Evolutionary conservation across 2,113 vertebrate species (phyloP), one percentile per base, ranked within the genome.

Genomic region (Micronycteris hirsuta): DNA sequence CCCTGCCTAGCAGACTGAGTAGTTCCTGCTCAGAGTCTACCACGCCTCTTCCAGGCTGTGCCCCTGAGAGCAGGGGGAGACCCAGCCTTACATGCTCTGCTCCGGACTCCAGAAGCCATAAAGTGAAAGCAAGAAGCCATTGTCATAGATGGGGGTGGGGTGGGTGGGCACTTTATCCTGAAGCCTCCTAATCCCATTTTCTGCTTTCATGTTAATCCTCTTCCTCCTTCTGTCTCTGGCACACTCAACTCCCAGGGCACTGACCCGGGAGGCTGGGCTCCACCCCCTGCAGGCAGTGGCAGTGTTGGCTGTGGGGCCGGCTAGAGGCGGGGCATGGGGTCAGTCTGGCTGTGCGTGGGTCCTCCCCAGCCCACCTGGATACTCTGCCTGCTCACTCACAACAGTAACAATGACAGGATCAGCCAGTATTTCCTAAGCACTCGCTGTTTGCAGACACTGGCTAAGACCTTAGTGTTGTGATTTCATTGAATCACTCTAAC

Each of bases 161-260:
- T 89, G 71, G 77, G 56, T 86, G 93, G 93, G 89, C 70, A 91
- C 86, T 38, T 94, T 93, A 84, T 58, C 86, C 67, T 15, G 68
- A 89, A 90, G 89, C 83, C 86, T 93, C 86, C 70, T 97, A 97
- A 97, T 97, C 96, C 96, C 93, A 94, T 97, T 97, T 97, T 97
- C 97, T 95, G 95, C 93, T 97, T 95, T 97, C 89, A 41, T 86
- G 92, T 97, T 97, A 97, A 97, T 97, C 97, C 96, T 92, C 86
- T 96, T 92, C 93, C 89, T 89, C 85, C 74, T 96, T 78, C 96
- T 93, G 89, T 89, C 83, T 89, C 87, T 89, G 61, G 74, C 83
- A 93, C 63, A 92, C 89, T 94, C 93, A 38, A 58, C 93, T 58
- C 70, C 73, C 89, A 83, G 68, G 78, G 80, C 86, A 33, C 63